These are phyloP conservation scores for Dryomyza anilis DNA, from an alignment of 2,888 invertebrate genomes.

Conservation along the genomic window DNA sequence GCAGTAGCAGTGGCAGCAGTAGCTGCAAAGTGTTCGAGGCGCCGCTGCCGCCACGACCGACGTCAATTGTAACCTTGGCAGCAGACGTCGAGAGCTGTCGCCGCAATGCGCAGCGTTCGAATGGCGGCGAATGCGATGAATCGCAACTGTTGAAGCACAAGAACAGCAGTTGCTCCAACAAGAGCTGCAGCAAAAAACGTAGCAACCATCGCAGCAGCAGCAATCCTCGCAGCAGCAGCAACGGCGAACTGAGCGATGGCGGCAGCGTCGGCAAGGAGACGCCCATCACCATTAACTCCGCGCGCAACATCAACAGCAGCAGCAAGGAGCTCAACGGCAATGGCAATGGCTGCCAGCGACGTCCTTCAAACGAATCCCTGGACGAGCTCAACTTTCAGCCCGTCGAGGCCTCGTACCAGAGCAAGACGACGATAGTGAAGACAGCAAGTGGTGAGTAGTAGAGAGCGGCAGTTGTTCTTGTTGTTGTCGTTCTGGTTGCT, in stretches of 20 bases:
- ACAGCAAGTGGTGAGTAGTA: slow-evolving; percentile 48
- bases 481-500: background rate
- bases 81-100: background rate
- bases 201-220: background rate
- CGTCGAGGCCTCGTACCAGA: slow-evolving; percentile 48
- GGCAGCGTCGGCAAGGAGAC: background rate
- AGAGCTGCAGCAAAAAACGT: slow-evolving; percentile 2
- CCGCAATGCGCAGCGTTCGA: slow-evolving; percentile 5
- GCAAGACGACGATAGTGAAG: slow-evolving; percentile 57
- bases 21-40: background rate
- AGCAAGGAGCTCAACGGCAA: too few species aligned
- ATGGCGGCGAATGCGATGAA: slow-evolving; percentile 6
- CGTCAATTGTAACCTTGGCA: background rate
- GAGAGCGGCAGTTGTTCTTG: background rate
- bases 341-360: background rate
- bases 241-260: background rate
- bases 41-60: background rate
- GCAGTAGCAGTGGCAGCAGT: too few species aligned
- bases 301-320: too few species aligned
- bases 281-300: too few species aligned
- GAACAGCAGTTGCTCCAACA: too few species aligned
- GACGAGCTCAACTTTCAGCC: slow-evolving; percentile 32
- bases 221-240: slow-evolving; percentile 32
- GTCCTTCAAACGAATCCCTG: slow-evolving; percentile 23
- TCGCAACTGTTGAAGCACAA: too few species aligned